A percentile compares a stretch with the other conserved stretches of the same genome.
Evolutionary conservation across 2,888 invertebrate species (phyloP).

Genomic region (Lasioglossum figueresi): DNA sequence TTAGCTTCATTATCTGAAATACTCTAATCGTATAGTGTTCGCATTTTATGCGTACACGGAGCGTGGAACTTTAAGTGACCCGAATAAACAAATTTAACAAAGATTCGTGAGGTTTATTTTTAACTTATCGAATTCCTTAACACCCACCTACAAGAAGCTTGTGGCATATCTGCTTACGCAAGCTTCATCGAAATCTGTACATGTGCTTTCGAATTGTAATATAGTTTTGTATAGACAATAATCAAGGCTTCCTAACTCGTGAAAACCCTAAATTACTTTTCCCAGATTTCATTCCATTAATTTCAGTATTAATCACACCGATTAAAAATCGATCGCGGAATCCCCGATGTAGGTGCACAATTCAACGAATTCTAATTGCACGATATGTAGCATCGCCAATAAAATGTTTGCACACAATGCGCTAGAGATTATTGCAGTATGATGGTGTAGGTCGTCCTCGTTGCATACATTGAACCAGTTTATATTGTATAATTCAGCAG

Average conservation of each 20-base stretch:
- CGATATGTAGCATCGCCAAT: neutral
- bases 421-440: neutral
- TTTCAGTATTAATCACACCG: neutral
- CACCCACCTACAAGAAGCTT: neutral
- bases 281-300: neutral
- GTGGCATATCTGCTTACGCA: neutral
- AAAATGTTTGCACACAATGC: neutral
- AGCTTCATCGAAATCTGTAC: neutral
- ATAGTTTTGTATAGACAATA: neutral
- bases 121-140: neutral
- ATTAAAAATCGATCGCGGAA: neutral
- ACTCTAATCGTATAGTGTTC: neutral
- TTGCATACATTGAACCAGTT: conserved; percentile 41
- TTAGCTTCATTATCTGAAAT: neutral
- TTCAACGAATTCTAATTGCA: neutral
- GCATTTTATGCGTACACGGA: neutral
- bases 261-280: neutral
- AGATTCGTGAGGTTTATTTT: neutral
- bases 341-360: neutral
- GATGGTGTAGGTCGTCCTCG: conserved; percentile 24
- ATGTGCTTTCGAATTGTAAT: neutral
- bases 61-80: neutral
- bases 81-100: neutral
- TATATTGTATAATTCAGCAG: conserved; percentile 47
- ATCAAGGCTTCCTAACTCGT: neutral